Conservation (phyloP, 2,888 invertebrate species). For the Phaedon cochleariae region DNA sequence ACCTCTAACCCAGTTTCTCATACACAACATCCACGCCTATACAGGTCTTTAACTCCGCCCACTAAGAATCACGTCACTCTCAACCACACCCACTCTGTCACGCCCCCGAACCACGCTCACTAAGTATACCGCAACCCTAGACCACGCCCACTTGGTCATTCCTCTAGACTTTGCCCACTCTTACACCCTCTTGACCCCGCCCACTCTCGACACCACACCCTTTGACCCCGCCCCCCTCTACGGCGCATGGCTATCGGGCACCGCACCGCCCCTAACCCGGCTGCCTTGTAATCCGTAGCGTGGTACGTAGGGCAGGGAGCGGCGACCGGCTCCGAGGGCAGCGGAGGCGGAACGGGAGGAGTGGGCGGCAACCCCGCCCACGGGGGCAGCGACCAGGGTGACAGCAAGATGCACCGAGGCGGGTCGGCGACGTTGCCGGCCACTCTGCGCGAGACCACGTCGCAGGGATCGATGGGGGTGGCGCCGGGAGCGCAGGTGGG, state of each 20-base stretch:
- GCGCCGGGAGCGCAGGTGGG: constrained; percentile 35
- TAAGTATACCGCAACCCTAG: too few species aligned
- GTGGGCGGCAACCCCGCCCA: constrained; percentile 58
- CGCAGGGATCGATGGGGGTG: constrained; percentile 62
- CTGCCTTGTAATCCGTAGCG: constrained; percentile 55
- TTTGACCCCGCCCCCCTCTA: constrained; percentile 28
- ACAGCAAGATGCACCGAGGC: constrained; percentile 61
- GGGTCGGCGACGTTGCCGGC: constrained; percentile 75
- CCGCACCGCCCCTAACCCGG: constrained; percentile 36
- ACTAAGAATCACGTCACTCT: too few species aligned
- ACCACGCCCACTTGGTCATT: too few species aligned
- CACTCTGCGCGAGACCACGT: constrained; percentile 64
- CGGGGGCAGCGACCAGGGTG: constrained; percentile 64
- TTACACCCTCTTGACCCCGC: too few species aligned
- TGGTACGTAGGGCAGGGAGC: constrained; percentile 63
- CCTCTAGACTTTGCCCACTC: too few species aligned
- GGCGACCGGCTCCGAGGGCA: constrained; percentile 57
- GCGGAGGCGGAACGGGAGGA: constrained; percentile 56
- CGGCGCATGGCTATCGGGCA: constrained; percentile 42
- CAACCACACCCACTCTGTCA: too few species aligned
- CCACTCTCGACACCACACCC: too few species aligned
- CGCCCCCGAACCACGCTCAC: too few species aligned
- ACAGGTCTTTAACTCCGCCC: too few species aligned
- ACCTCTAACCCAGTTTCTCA: too few species aligned
- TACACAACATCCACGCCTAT: too few species aligned